Percentiles rank a stretch among this genome's conserved stretches.
Evolutionary conservation across 2,113 vertebrate species (phyloP).

Genomic region (Octodon degus): DNA sequence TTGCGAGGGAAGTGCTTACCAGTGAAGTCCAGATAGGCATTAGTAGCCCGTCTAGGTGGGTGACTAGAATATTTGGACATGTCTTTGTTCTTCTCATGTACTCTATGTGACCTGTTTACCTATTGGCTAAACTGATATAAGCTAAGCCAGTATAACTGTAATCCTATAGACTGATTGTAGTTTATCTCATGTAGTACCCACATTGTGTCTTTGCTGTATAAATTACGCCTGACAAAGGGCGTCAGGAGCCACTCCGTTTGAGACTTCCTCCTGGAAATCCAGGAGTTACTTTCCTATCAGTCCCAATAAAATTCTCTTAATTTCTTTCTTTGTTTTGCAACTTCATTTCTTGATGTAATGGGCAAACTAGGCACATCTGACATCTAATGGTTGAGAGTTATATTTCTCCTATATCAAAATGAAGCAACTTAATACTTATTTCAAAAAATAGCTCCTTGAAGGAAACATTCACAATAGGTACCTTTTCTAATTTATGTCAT

Average conservation of each 20-base stretch:
- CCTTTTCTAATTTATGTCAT: neutral
- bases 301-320: neutral
- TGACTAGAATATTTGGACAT: neutral
- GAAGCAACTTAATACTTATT: slow-evolving; percentile 38
- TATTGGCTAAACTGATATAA: neutral
- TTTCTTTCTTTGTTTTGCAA: neutral
- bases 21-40: neutral
- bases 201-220: neutral
- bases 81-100: neutral
- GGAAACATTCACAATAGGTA: neutral
- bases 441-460: slow-evolving; percentile 12
- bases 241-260: neutral
- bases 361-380: neutral
- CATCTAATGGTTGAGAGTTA: neutral
- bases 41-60: neutral
- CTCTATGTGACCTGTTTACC: neutral
- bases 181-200: neutral
- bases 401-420: neutral
- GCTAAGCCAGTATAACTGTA: neutral
- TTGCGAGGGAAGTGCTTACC: no score
- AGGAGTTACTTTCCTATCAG: neutral
- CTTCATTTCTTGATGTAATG: neutral
- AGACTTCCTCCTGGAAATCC: neutral
- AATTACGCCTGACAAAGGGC: neutral
- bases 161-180: neutral